These are phyloP conservation scores for Eilema griseolum DNA, from an alignment of 2,888 invertebrate species.

Conservation along the genomic window DNA sequence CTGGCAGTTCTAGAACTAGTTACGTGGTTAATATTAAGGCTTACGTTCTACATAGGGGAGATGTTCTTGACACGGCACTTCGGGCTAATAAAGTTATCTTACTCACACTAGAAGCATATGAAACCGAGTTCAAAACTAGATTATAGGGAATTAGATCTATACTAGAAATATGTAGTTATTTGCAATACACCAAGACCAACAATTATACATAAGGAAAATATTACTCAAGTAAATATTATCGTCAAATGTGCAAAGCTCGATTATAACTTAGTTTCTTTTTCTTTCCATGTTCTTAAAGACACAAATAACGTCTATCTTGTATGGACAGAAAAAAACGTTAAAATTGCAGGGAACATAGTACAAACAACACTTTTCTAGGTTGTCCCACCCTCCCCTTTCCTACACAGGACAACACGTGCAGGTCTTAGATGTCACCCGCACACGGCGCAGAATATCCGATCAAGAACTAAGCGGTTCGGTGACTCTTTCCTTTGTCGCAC, in stretches of 20 bases:
- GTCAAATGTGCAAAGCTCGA: too few relatives aligned
- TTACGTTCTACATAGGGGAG: constrained; percentile 13
- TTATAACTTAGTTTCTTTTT: too few relatives aligned
- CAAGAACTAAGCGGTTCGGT: too few relatives aligned
- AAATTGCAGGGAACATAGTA: neutral
- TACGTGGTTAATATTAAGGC: constrained; percentile 28
- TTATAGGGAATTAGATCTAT: constrained; percentile 31
- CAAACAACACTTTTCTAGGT: neutral
- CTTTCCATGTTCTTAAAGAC: too few relatives aligned
- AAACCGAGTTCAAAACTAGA: constrained; percentile 23
- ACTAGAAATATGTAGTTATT: constrained; percentile 1
- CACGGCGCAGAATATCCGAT: too few relatives aligned
- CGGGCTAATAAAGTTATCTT: constrained; percentile 33
- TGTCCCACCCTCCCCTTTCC: too few relatives aligned
- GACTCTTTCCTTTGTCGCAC: too few relatives aligned
- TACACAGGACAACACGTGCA: too few relatives aligned
- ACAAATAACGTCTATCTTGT: too few relatives aligned
- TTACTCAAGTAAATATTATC: neutral
- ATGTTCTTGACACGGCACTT: constrained; percentile 33
- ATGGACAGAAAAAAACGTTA: too few relatives aligned
- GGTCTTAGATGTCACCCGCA: too few relatives aligned
- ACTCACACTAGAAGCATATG: constrained; percentile 25
- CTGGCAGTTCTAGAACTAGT: constrained; percentile 23
- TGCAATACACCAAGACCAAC: neutral
- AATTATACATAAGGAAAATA: neutral